phyloP scores from a whole-genome alignment of 64 coral and sea anemone species.

The Dendrophyllia cribrosa region DNA sequence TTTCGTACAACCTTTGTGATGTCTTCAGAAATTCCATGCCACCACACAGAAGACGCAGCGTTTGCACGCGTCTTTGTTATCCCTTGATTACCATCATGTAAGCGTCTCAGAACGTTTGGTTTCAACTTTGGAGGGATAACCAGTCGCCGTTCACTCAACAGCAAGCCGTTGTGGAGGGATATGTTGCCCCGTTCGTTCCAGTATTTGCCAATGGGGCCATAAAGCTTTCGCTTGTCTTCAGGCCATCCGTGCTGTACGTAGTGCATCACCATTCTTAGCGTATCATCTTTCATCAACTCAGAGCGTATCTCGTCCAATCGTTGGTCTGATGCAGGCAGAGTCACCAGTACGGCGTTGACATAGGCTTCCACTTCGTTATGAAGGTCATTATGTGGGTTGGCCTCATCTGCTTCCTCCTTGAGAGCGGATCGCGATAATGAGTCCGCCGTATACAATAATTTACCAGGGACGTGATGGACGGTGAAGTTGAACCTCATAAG shows the following conservation, averaged over 20 bases:
- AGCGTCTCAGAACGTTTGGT: background rate
- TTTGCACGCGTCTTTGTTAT: slow-evolving; percentile 54
- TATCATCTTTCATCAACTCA: slow-evolving; percentile 41
- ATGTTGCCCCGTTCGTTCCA: slow-evolving; percentile 43
- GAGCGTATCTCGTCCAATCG: too few species aligned
- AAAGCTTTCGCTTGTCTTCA: slow-evolving; percentile 15
- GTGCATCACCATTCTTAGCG: slow-evolving; percentile 21
- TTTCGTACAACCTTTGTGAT: slow-evolving; percentile 48
- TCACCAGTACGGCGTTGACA: too few species aligned
- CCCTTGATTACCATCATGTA: slow-evolving; percentile 51
- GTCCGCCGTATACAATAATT: background rate
- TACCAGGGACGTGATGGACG: background rate
- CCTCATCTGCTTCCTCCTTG: too few species aligned
- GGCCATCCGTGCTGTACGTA: slow-evolving; percentile 55
- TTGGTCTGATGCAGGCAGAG: too few species aligned
- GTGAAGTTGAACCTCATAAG: background rate
- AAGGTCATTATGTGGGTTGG: too few species aligned
- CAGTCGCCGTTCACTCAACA: slow-evolving; percentile 29
- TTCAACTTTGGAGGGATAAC: slow-evolving; percentile 33
- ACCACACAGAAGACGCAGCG: slow-evolving; percentile 50
- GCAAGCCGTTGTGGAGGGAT: slow-evolving; percentile 7
- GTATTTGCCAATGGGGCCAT: slow-evolving; percentile 35
- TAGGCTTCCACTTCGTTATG: too few species aligned
- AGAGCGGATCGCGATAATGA: too few species aligned
- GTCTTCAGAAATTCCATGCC: slow-evolving; percentile 43